Conservation (phyloP, 2,797 vertebrate genomes). For the Pelodytes ibericus region DNA sequence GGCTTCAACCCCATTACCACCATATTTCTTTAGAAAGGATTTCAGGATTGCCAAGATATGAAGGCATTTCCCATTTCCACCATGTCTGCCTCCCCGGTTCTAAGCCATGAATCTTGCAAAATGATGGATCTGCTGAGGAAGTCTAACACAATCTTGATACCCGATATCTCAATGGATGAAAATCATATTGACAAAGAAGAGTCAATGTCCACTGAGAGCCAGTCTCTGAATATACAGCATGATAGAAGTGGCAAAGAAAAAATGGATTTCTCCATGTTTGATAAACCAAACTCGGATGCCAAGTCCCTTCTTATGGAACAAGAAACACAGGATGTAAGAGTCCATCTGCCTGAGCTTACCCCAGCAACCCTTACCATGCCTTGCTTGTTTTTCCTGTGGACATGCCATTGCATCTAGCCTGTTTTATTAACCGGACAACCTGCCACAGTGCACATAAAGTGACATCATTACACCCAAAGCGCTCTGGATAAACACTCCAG, state of each 20-base stretch:
- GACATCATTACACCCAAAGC: too few relatives aligned
- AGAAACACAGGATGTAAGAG: conserved; percentile 41
- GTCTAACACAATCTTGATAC: neutral
- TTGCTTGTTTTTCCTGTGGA: neutral
- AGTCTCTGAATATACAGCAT: neutral
- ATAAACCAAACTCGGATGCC: neutral
- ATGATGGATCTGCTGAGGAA: neutral
- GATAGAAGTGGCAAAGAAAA: conserved; percentile 2
- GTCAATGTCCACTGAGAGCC: neutral
- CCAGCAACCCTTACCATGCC: too few relatives aligned
- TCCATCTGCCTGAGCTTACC: neutral
- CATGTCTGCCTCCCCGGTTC: neutral
- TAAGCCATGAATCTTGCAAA: neutral
- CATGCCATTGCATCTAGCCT: neutral
- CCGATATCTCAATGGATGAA: neutral
- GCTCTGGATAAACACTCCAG: too few relatives aligned
- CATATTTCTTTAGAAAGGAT: conserved; percentile 16
- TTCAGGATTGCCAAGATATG: neutral
- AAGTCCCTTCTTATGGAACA: conserved; percentile 15
- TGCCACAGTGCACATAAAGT: too few relatives aligned
- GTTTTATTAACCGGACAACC: neutral
- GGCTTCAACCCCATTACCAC: neutral
- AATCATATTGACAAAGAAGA: neutral
- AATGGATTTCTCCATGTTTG: conserved; percentile 4
- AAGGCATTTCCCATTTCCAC: conserved; percentile 9